Conservation (phyloP, 2,797 vertebrate species). For the Leuciscus waleckii region DNA sequence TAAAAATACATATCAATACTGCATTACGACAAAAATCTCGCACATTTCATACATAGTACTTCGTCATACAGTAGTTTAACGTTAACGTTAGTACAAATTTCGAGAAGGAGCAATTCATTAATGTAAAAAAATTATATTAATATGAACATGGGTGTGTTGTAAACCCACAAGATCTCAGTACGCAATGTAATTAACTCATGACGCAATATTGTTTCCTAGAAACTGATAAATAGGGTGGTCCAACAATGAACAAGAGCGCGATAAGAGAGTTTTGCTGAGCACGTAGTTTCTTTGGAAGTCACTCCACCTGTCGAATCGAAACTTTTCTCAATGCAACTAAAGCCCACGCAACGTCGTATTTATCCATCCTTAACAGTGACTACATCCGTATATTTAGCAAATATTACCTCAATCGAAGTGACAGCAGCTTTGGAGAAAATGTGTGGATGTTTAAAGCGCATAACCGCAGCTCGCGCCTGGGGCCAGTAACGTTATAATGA, state of each 20-base stretch:
- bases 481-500: neutral
- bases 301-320: slow-evolving; percentile 40
- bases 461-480: neutral
- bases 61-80: neutral
- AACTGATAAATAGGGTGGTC: neutral
- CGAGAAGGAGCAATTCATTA: too few relatives aligned
- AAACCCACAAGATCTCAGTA: neutral
- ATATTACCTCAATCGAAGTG: neutral
- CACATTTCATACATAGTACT: too few relatives aligned
- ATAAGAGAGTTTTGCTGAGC: slow-evolving; percentile 6
- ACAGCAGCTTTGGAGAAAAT: neutral
- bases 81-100: neutral
- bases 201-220: neutral
- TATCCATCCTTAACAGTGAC: neutral
- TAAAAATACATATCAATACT: neutral
- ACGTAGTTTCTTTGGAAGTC: neutral
- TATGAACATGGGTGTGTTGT: too few relatives aligned
- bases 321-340: neutral
- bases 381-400: neutral
- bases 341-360: neutral
- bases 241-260: neutral
- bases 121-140: too few relatives aligned
- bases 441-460: neutral
- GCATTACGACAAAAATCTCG: neutral
- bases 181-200: neutral